Evolutionary conservation across 2,888 invertebrate species (phyloP), one percentile per base, ranked within the genome.

Genomic region (Caenorhabditis japonica): DNA sequence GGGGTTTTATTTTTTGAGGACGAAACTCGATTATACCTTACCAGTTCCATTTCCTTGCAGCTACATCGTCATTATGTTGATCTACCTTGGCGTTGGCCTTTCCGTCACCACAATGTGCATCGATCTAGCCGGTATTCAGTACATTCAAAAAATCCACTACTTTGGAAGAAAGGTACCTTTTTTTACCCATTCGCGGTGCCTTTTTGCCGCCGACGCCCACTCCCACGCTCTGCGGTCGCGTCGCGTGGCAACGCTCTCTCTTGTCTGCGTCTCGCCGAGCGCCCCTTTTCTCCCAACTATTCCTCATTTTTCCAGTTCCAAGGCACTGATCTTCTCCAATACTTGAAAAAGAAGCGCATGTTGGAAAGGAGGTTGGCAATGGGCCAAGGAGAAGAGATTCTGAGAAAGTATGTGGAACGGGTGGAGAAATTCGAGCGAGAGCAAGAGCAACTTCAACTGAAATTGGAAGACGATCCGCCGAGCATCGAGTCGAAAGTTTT

Each of bases 71-170:
- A 62, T 87, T 17, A 87, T 87, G 87, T 74, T 87, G 13, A 76
- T 87, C 33, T 87, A 87, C 64, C 81, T 87, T 38, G 86, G 87
- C 13, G 84, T 87, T 30, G 87, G 87, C n/a, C 76, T 87, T 12
- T 86, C 87, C 2, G 87, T 87, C 15, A 87, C 87, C 17, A 87
- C 87, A 13, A 87, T 87, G 87, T 87, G 87, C 76, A 87, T 87
- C 68, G 87, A 87, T 53, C 64, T 87, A n/a, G 87, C 87, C 70
- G 87, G 87, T 61, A 87, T 87, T 44, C 86, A 87, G 59, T 87
- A 87, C 76, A 85, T 87, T 49, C 85, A 87, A 51, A 82, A 82
- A 80, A 87, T 87, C 41, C 87, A 87, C 69, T 87, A 87, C 76
- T 87, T 87, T 69, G 87, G 87, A 41, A 78, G 87, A 49, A 87